Conservation (phyloP, 2,888 invertebrate species). For the Leucophenga montana region DNA sequence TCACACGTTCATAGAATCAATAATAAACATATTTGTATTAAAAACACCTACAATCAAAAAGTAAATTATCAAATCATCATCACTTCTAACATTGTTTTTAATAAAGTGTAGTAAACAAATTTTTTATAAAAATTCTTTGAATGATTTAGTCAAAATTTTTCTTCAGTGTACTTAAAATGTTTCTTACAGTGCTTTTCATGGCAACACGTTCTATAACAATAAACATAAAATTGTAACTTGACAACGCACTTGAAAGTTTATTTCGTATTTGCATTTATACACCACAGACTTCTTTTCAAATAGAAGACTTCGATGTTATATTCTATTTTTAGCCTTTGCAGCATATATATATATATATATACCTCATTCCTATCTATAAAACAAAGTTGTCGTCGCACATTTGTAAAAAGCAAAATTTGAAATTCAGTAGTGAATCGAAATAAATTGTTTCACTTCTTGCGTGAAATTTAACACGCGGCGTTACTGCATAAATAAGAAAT, state of each 20-base stretch:
- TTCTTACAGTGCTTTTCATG: not conserved
- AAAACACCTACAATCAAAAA: too few relatives aligned
- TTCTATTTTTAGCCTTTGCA: not conserved
- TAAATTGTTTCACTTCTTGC: conserved; percentile 20
- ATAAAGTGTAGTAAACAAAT: too few relatives aligned
- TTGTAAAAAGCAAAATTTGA: not conserved
- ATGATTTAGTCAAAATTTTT: too few relatives aligned
- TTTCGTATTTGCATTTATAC: not conserved
- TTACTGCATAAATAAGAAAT: not conserved
- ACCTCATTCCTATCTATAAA: too few relatives aligned
- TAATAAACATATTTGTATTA: too few relatives aligned
- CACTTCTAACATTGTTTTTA: too few relatives aligned
- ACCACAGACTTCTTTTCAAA: not conserved
- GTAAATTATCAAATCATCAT: too few relatives aligned
- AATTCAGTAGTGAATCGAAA: conserved; percentile 20
- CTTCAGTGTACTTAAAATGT: too few relatives aligned
- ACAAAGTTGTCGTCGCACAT: too few relatives aligned
- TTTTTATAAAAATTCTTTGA: too few relatives aligned
- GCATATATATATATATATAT: too few relatives aligned
- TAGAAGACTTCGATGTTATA: not conserved
- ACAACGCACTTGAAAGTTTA: not conserved
- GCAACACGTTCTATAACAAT: not conserved
- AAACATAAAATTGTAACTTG: conserved; percentile 7
- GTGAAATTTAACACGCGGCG: not conserved
- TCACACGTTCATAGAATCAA: too few relatives aligned